Evolutionary conservation across 2,888 invertebrate species (phyloP), one percentile per base, ranked within the genome.

Genomic region (Polyploca ridens): DNA sequence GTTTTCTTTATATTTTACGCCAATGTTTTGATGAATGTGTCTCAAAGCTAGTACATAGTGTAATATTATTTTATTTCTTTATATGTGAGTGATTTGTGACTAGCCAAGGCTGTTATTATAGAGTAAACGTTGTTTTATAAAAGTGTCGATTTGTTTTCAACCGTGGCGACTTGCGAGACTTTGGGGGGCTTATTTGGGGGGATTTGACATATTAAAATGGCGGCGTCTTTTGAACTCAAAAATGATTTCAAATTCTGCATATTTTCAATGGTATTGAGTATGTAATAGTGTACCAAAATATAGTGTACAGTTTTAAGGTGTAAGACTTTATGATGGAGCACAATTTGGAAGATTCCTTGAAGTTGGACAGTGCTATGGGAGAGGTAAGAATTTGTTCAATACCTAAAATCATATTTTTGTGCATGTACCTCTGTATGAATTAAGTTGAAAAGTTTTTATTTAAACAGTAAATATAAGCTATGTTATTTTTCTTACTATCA

Each of bases 121-220:
- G 35, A 59, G 64, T 63, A 66, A 58, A 76, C 69, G 67, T 68
- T 69, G 66, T 70, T 69, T 38, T 66, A 64, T 64, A 61, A 69
- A 71, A 68, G 66, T 69, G 74, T 72, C 64, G 85, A 88, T 93
- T 93, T 93, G 93, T 93, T 91, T 92, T 91, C 82, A 92, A 93
- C 92, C 88, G 92, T 93, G 92, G 90, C 88, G 85, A 87, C 81
- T 79, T 77, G 76, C 83, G 83, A 78, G 75, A 83, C 85, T 84
- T 85, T 80, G 78, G 81, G 60, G 44, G 60, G 13, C 41, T 41
- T 38, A 38, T 81, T n/a, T 82, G 81, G 79, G 72, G 73, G 70
- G 75, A 80, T 91, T 92, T 94, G 94, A 92, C 93, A 92, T 85
- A 84, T 77, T 91, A 93, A 91, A 93, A 94, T 94, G 94, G 94